Percentiles rank a stretch among this genome's conserved stretches.
Evolutionary conservation across 2,888 invertebrate genomes (phyloP).

Genomic region (Molorchus minor): DNA sequence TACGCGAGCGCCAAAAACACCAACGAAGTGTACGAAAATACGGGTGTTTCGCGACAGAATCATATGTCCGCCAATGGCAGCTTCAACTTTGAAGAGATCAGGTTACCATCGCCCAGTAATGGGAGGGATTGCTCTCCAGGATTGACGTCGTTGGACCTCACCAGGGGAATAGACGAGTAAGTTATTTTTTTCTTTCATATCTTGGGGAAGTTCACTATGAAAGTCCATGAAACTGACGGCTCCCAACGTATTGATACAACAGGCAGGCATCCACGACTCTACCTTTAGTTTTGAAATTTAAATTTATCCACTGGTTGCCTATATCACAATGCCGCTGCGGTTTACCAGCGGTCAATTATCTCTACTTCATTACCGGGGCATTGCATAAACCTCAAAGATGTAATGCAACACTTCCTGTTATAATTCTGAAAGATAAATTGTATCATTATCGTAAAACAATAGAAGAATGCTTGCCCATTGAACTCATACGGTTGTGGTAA

Average conservation of each 20-base stretch:
- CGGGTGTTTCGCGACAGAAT: constrained; percentile 24
- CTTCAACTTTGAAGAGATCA: constrained; percentile 44
- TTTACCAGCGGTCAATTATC: constrained; percentile 23
- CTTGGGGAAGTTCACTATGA: too few species aligned
- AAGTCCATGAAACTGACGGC: too few species aligned
- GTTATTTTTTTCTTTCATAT: constrained; percentile 40
- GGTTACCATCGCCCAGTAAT: constrained; percentile 39
- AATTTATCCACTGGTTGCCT: too few species aligned
- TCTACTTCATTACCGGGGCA: constrained; percentile 20
- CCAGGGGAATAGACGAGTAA: constrained; percentile 54
- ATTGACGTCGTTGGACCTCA: constrained; percentile 50
- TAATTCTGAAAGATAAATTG: constrained; percentile 22
- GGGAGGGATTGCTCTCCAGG: constrained; percentile 42
- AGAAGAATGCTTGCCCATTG: constrained; percentile 17
- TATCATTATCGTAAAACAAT: constrained; percentile 27
- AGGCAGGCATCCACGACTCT: too few species aligned
- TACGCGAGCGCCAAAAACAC: constrained; percentile 27
- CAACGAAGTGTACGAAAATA: constrained; percentile 41
- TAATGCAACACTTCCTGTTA: constrained; percentile 26
- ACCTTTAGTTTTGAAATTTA: too few species aligned
- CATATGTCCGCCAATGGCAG: constrained; percentile 35
- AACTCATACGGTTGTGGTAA: constrained; percentile 5
- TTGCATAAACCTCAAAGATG: constrained; percentile 23
- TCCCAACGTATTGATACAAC: too few species aligned
- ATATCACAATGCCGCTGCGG: constrained; percentile 10